Base-by-base conservation (phyloP, 2,113 vertebrate species). In the Rhinogobius similis region DNA sequence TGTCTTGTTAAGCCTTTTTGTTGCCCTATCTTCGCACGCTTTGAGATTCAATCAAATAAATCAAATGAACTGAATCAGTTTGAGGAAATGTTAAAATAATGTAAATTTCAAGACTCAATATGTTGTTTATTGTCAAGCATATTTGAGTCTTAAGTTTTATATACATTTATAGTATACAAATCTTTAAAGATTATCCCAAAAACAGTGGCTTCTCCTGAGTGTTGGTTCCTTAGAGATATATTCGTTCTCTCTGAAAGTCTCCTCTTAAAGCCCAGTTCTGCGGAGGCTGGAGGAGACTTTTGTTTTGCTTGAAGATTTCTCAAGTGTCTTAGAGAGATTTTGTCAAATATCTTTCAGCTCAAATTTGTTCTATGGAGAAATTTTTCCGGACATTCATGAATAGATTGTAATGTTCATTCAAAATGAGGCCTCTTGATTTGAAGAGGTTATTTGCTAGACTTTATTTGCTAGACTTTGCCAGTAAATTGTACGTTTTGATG, bases 151-250 rank as follows among this genome's bases (percentile, higher is more conserved):
- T 1, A 20, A 16, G 14, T 48, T 48, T 20, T 7, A 7, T 36
- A 36, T 36, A 36, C 14, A 1, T 48, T 48, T 16, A 1, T 16
- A 16, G 3, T 48, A 16, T 46, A 29, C 29, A 29, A 29, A 3
- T 29, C 24, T 29, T 29, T 29, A 58, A 18, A 58, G 26, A 29
- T 13, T 23, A 23, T 21, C 20, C 4, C 11, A 39, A 9, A 20
- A 52, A 52, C n/a, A 11, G n/a, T 32, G 24, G 53, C 66, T 58
- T 29, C 29, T 27, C 58, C 21, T 10, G 53, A 67, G 64, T 46
- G 64, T 61, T 61, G 70, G 32, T 50, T n/a, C 67, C 43, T 76
- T 65, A 62, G 73, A 83, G 81, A 77, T 69, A 66, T 10, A 21
- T 13, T 1, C 59, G 1, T 48, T 43, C 48, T 32, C 43, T 10